phyloP scores from a whole-genome alignment of 2,888 invertebrate genomes.

The Drosophila prostipennis region DNA sequence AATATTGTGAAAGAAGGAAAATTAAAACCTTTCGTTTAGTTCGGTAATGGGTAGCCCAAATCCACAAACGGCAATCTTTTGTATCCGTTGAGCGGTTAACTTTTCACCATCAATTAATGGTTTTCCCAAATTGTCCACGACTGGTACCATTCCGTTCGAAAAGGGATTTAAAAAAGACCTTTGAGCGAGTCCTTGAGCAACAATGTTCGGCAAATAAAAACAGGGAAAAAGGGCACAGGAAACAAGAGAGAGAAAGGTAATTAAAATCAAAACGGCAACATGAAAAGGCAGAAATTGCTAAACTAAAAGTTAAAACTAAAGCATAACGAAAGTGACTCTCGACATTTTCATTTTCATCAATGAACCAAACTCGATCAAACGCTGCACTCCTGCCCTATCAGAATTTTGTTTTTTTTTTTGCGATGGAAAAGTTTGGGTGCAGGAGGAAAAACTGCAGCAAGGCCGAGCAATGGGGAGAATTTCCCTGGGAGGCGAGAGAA shows the following conservation, averaged over 20 bases:
- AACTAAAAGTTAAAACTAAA: slow-evolving; percentile 36
- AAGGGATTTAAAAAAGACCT: background rate
- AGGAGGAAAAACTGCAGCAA: slow-evolving; percentile 39
- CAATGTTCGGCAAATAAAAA: slow-evolving; percentile 13
- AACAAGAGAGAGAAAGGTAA: slow-evolving; percentile 44
- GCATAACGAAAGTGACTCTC: slow-evolving; percentile 50
- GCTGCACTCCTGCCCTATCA: slow-evolving; percentile 17
- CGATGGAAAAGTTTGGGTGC: slow-evolving; percentile 20
- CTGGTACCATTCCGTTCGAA: slow-evolving; percentile 4
- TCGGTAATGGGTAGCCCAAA: background rate
- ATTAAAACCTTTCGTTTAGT: background rate
- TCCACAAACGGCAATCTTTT: background rate
- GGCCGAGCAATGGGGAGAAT: slow-evolving; percentile 19
- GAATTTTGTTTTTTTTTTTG: slow-evolving; percentile 12
- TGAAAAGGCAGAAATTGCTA: slow-evolving; percentile 41
- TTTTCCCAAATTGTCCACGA: slow-evolving; percentile 8
- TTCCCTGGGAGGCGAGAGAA: background rate
- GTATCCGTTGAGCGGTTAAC: slow-evolving; percentile 6
- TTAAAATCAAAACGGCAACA: slow-evolving; percentile 60
- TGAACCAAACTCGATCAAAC: slow-evolving; percentile 56
- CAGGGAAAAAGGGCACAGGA: background rate
- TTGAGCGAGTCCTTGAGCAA: background rate
- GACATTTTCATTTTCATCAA: slow-evolving; percentile 56
- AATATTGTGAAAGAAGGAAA: background rate
- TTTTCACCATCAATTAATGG: slow-evolving; percentile 10